Conservation (phyloP, 2,797 vertebrate species). For the Varecia variegata region DNA sequence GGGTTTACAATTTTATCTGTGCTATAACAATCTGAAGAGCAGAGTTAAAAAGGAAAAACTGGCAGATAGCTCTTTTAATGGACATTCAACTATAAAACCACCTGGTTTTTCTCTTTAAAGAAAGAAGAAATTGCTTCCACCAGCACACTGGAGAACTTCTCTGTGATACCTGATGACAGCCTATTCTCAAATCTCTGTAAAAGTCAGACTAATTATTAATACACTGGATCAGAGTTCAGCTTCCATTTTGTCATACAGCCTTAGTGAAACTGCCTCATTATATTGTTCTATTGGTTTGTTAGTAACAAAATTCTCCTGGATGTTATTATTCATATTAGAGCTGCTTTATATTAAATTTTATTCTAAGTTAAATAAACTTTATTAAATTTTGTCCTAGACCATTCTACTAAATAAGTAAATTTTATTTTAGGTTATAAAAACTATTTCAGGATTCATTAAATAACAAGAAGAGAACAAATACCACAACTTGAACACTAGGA, state of each 20-base stretch:
- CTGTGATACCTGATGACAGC: background rate
- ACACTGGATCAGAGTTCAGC: background rate
- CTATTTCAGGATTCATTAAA: conserved; percentile 18
- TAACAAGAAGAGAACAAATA: conserved; percentile 19
- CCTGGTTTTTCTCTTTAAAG: background rate
- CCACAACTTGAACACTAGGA: background rate
- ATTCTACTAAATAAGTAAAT: background rate
- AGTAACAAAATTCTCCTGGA: background rate
- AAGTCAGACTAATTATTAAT: background rate
- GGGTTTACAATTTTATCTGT: background rate
- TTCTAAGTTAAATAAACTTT: background rate
- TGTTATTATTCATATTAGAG: background rate
- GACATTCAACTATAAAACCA: background rate
- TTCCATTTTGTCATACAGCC: background rate
- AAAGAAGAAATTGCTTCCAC: background rate
- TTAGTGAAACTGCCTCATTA: background rate
- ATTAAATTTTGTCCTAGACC: background rate
- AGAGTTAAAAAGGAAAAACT: background rate
- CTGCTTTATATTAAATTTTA: background rate
- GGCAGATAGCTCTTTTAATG: background rate
- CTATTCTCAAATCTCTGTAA: background rate
- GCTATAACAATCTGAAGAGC: background rate
- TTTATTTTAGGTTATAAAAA: conserved; percentile 19
- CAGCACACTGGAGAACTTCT: background rate
- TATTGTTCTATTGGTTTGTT: background rate